Evolutionary conservation across 2,797 vertebrate species (phyloP).

Genomic region (Botia kubotai): DNA sequence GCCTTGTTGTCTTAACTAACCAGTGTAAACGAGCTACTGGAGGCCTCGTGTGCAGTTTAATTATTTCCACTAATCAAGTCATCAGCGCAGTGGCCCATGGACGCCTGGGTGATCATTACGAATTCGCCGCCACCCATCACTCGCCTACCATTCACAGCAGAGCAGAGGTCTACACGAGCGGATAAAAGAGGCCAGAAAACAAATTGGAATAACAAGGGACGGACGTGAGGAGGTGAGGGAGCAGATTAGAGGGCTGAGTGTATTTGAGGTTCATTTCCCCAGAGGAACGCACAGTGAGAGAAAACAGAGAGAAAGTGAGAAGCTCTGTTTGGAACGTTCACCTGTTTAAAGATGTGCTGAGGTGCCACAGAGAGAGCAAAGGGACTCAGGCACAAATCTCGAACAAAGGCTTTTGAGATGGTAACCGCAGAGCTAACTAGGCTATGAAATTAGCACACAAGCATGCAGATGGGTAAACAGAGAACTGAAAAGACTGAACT

Average conservation of each 20-base stretch:
- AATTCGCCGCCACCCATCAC: neutral
- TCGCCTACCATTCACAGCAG: neutral
- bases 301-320: slow-evolving; percentile 19
- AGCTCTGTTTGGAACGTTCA: neutral
- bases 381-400: neutral
- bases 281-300: slow-evolving; percentile 36
- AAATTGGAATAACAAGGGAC: neutral
- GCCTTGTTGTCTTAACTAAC: slow-evolving; percentile 38
- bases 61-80: slow-evolving; percentile 50
- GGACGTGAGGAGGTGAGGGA: neutral
- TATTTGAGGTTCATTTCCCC: slow-evolving; percentile 26
- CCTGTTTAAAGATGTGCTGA: no score
- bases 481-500: neutral
- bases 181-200: slow-evolving; percentile 2
- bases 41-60: slow-evolving; percentile 27
- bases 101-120: neutral
- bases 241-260: neutral
- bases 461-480: neutral
- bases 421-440: slow-evolving; percentile 15
- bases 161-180: neutral
- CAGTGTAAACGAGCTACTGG: slow-evolving; percentile 32
- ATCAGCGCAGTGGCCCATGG: neutral
- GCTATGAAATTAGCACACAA: slow-evolving; percentile 10
- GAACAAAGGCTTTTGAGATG: slow-evolving; percentile 5
- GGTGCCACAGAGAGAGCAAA: neutral